Evolutionary conservation across 2,888 invertebrate genomes (phyloP), one percentile per base, ranked within the genome.

Genomic region (Chaetogeoica ovagalla): DNA sequence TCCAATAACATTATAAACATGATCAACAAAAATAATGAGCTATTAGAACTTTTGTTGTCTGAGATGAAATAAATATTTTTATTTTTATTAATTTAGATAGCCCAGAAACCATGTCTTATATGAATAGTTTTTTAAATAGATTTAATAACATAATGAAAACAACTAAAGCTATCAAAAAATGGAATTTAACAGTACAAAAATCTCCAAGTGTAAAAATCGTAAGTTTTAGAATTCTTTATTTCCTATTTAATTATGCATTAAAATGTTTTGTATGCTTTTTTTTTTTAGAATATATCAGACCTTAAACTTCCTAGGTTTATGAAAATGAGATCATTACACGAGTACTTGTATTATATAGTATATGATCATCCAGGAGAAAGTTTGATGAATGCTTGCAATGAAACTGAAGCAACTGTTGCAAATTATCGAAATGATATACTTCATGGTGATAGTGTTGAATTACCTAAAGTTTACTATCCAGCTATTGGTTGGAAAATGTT

Each of bases 401-500:
- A 81, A 11, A 63, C 59, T 60, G 68, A 69, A 21, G 30, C 21
- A 19, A 81, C 52, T 55, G 63, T 82, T 13, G 11, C 43, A 63
- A 72, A 39, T 30, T 73, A 76, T 65, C 82, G 83, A 9, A 84
- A 85, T 43, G 86, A 86, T 23, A 83, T 84, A 43, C 79, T 83
- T n/a, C 83, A 87, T 0, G 85, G 86, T 1, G 86, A 86, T 1
- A 86, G 87, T 30, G 85, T 89, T 68, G 83, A 89, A 81, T 85
- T 90, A 83, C 87, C 88, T 7, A 85, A 86, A 0, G 85, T 89
- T 66, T 90, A 89, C 81, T 87, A 86, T 59, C 87, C 87, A 6
- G 87, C 89, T 73, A 86, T 91, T 8, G 88, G 87, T 83, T 93
- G 93, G 92, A 91, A 90, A 85, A 91, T 91, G 86, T 93, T 93